phyloP scores from a whole-genome alignment of 2,113 vertebrate species.

The Scortum barcoo region DNA sequence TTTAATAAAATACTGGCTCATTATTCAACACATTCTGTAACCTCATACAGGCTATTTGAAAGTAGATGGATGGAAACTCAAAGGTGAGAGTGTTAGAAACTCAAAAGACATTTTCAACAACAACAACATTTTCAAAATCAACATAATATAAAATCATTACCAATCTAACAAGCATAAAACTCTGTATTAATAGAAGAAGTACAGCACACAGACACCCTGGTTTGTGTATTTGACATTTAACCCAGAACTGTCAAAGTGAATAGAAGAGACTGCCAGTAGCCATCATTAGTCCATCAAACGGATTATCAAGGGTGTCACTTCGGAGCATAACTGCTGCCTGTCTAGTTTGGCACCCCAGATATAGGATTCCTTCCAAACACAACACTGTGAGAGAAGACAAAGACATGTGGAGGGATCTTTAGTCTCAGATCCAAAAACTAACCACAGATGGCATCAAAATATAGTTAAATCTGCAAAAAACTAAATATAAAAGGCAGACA shows the following conservation, averaged over 20 bases:
- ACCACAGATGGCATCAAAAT: slow-evolving; percentile 25
- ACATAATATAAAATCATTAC: not conserved
- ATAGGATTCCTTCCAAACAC: slow-evolving; percentile 38
- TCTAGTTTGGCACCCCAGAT: slow-evolving; percentile 23
- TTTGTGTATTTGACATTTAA: slow-evolving; percentile 42
- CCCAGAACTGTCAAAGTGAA: slow-evolving; percentile 67
- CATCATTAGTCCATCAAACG: slow-evolving; percentile 59
- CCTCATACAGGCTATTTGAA: too few species aligned
- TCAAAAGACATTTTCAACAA: not conserved
- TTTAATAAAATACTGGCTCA: not conserved
- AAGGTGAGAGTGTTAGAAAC: not conserved
- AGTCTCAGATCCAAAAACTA: not conserved
- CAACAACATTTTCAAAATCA: not conserved
- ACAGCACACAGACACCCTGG: not conserved
- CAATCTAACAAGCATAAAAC: not conserved
- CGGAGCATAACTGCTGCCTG: slow-evolving; percentile 41
- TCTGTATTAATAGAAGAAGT: not conserved
- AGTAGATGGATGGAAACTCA: not conserved
- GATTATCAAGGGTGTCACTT: slow-evolving; percentile 49
- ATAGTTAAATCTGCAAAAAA: not conserved
- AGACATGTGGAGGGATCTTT: slow-evolving; percentile 19
- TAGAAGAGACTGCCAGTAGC: slow-evolving; percentile 26
- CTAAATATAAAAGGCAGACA: not conserved
- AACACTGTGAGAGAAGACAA: slow-evolving; percentile 21
- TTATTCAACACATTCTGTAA: slow-evolving; percentile 3